A percentile compares a stretch with the other conserved stretches of the same genome.
phyloP scores from a whole-genome alignment of 92 coral and sea anemone genomes.

The Micromussa lordhowensis region DNA sequence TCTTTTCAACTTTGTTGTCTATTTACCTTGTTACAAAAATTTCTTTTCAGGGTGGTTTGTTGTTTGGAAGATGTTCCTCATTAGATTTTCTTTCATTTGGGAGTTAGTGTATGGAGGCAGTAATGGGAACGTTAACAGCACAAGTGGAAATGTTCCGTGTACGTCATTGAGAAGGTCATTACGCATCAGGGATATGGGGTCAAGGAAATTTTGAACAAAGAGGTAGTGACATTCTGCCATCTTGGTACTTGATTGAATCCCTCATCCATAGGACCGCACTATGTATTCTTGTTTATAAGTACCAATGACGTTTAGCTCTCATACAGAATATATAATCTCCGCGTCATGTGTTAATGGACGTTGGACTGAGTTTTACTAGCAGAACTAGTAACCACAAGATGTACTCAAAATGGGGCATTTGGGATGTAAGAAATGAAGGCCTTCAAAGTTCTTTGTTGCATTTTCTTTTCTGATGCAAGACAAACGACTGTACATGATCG shows the following conservation, averaged over 20 bases:
- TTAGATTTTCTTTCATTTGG: slow-evolving; percentile 89
- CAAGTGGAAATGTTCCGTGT: slow-evolving; percentile 54
- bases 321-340: no score
- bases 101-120: slow-evolving; percentile 94
- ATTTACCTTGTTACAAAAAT: not conserved
- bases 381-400: no score
- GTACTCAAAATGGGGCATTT: no score
- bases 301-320: no score
- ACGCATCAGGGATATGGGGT: slow-evolving; percentile 66
- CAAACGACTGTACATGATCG: no score
- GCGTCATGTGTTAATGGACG: no score
- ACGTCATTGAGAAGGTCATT: slow-evolving; percentile 89
- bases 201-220: slow-evolving; percentile 34
- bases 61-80: slow-evolving; percentile 97
- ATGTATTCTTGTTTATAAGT: not conserved
- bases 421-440: no score
- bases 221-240: not conserved
- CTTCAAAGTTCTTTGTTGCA: no score
- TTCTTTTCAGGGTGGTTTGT: slow-evolving; percentile 84
- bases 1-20: no score
- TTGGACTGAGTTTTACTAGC: no score
- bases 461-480: no score
- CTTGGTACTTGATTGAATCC: not conserved
- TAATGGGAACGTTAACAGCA: slow-evolving; percentile 69
- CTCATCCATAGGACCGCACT: slow-evolving; percentile 1